Conservation (phyloP, 2,797 vertebrate genomes). For the Rhabdophis nuchalis region DNA sequence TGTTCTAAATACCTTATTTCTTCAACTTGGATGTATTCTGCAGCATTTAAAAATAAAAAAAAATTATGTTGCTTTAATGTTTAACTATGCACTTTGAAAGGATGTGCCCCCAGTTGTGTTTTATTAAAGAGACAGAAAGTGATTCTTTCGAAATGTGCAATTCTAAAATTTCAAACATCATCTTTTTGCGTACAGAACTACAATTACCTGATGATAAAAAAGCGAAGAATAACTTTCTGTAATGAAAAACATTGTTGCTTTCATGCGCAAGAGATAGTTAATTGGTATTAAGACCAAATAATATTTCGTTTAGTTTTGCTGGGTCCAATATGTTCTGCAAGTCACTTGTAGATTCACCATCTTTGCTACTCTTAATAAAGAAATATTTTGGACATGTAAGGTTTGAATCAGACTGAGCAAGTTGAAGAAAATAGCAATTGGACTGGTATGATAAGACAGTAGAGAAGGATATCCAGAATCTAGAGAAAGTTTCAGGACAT, state of each 20-base stretch:
- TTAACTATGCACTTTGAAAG: neutral
- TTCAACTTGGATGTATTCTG: neutral
- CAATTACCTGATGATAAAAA: neutral
- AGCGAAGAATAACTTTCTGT: neutral
- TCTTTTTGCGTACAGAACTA: neutral
- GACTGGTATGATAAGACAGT: neutral
- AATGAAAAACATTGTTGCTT: neutral
- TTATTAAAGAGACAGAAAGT: neutral
- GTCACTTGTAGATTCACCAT: neutral
- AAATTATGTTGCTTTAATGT: neutral
- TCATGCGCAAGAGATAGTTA: neutral
- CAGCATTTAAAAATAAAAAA: neutral
- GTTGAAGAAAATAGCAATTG: neutral
- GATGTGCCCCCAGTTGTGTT: neutral
- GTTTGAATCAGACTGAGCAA: neutral
- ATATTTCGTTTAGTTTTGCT: neutral
- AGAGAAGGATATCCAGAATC: neutral
- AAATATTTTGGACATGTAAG: neutral
- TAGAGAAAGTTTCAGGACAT: neutral
- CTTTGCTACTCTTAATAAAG: neutral
- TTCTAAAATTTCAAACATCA: neutral
- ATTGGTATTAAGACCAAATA: neutral
- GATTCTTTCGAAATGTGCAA: neutral
- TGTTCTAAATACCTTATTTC: conserved; percentile 23
- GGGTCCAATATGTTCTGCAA: neutral